A percentile compares a stretch with the other conserved stretches of the same genome.
These are phyloP conservation scores for Drosophila niveifrons DNA, from an alignment of 2,888 invertebrate genomes.

Conservation along the genomic window DNA sequence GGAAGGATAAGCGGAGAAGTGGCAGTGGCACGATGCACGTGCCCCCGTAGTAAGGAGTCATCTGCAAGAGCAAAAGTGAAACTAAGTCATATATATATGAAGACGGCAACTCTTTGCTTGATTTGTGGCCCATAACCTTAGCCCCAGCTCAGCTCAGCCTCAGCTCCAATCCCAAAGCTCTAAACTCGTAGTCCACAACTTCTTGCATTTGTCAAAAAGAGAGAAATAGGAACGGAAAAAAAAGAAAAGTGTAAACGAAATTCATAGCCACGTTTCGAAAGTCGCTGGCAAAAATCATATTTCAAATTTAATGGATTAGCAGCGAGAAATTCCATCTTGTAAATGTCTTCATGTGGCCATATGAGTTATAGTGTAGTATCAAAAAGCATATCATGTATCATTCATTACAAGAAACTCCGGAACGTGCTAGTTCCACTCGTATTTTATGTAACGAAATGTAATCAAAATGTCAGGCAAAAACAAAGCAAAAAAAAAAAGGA, in stretches of 20 bases:
- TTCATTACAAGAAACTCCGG: slow-evolving; percentile 19
- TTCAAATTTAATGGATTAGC: slow-evolving; percentile 72
- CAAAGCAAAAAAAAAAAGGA: neutral
- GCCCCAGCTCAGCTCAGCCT: neutral
- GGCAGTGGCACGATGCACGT: slow-evolving; percentile 21
- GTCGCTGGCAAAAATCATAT: slow-evolving; percentile 56
- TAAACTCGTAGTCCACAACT: slow-evolving; percentile 23
- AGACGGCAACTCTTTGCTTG: slow-evolving; percentile 34
- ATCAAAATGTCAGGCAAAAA: slow-evolving; percentile 5
- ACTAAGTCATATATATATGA: slow-evolving; percentile 16
- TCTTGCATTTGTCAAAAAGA: slow-evolving; percentile 49
- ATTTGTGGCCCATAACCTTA: slow-evolving; percentile 26
- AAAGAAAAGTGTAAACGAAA: slow-evolving; percentile 23
- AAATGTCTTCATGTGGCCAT: slow-evolving; percentile 38
- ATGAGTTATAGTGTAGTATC: slow-evolving; percentile 53
- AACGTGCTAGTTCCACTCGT: slow-evolving; percentile 39
- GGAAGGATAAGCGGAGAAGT: too few species aligned
- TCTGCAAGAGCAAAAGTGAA: slow-evolving; percentile 42
- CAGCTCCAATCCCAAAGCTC: neutral
- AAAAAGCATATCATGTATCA: slow-evolving; percentile 40
- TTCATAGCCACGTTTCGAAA: slow-evolving; percentile 25
- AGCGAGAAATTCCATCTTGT: slow-evolving; percentile 29
- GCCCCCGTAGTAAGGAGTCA: slow-evolving; percentile 16
- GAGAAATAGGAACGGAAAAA: neutral
- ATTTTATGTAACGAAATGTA: slow-evolving; percentile 27